Base-by-base conservation (phyloP, 2,888 invertebrate genomes). In the Ethmia dodecea region DNA sequence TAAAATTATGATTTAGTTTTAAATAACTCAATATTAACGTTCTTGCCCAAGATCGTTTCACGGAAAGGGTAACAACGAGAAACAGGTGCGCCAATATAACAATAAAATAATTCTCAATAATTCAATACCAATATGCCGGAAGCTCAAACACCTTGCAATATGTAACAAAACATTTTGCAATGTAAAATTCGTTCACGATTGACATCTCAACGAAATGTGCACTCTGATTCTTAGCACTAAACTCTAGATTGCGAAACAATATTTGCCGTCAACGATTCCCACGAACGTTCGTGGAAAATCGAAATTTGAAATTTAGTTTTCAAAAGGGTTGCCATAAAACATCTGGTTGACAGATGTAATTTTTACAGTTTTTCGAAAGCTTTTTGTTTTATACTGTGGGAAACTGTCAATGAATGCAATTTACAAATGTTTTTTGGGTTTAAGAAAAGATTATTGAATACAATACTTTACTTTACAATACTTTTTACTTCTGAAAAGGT, bases 271-370 rank as follows among this genome's bases (percentile, higher is more conserved):
- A 45, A 27, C 31, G 38, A 28, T 61, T 64, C 62, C 61, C 61
- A 64, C 59, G 61, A 26, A 26, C 13, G 11, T 55, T 52, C 52
- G 45, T 38, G 37, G 57, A 59, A 55, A 33, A 51, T 52, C 40
- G 44, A 55, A 52, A 49, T 54, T 53, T 48, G 42, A 44, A 55
- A 47, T 40, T n/a, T n/a, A n/a, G n/a, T 40, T 45, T 39, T 18
- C 33, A 40, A 55, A 59, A 54, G 54, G 55, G 55, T 59, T 58
- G 47, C 47, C 46, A 47, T 49, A 45, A 44, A 55, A 55, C 59
- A 63, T 59, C 55, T 62, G 60, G 33, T 33, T 13, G 33, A 41
- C 55, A 54, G 47, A 54, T 49, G 39, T 13, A n/a, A 11, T 11
- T 6, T 26, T 26, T 26, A 5, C 3, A 22, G 9, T 22, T 22